A percentile compares a stretch with the other conserved stretches of the same genome.
These are phyloP conservation scores for Tholera decimalis DNA, from an alignment of 2,888 invertebrate genomes.

Conservation along the genomic window DNA sequence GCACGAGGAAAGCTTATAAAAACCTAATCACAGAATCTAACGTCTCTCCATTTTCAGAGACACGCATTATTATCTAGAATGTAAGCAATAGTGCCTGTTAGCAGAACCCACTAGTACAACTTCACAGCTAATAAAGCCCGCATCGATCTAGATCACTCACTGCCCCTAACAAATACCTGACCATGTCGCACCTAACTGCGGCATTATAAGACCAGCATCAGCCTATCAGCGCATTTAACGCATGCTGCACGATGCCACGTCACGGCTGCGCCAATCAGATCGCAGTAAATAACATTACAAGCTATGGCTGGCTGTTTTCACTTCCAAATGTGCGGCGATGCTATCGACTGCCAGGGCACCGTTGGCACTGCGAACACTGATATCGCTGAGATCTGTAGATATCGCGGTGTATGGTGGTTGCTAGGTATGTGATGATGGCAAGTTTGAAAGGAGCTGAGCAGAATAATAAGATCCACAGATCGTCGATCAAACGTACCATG, in stretches of 20 bases:
- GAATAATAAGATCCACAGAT: conserved; percentile 32
- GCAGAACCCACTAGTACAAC: conserved; percentile 3
- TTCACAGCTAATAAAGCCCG: conserved; percentile 23
- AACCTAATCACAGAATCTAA: background rate
- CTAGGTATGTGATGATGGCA: conserved; percentile 23
- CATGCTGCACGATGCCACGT: conserved; percentile 51
- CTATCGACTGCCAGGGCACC: conserved; percentile 44
- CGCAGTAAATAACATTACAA: conserved; percentile 60
- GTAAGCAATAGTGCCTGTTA: background rate
- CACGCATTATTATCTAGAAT: too few species aligned
- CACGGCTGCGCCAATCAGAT: conserved; percentile 58
- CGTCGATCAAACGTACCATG: too few species aligned
- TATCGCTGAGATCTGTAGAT: conserved; percentile 40
- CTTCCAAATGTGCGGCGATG: conserved; percentile 59
- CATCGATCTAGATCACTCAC: conserved; percentile 47
- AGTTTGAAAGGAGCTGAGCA: conserved; percentile 29
- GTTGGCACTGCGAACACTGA: conserved; percentile 20
- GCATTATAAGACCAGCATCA: conserved; percentile 39
- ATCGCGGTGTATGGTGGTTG: conserved; percentile 9
- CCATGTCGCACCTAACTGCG: conserved; percentile 44
- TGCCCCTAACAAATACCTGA: conserved; percentile 40
- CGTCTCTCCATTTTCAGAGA: background rate
- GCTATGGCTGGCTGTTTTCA: conserved; percentile 49
- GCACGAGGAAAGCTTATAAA: background rate
- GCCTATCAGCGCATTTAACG: conserved; percentile 57